A percentile compares a stretch with the other conserved stretches of the same genome.
Conservation (phyloP, 2,888 invertebrate genomes). For the Dolichopus griseipennis region DNA sequence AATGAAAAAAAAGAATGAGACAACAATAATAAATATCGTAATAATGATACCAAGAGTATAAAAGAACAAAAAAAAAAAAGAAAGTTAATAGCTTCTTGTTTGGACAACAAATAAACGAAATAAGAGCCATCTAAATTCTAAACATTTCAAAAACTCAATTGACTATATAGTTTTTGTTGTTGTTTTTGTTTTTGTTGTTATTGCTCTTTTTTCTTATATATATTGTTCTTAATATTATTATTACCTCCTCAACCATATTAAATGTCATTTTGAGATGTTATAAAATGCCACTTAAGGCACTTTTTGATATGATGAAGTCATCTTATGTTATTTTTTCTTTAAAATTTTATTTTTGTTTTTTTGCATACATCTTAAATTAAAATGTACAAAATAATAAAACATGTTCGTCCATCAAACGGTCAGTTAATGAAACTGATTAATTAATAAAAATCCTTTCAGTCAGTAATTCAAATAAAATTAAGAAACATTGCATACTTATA, state of each 20-base stretch:
- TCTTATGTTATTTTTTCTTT: no score
- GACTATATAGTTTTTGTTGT: background rate
- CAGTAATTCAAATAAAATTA: no score
- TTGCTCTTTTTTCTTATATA: background rate
- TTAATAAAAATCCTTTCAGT: no score
- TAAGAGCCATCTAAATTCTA: background rate
- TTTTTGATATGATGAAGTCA: no score
- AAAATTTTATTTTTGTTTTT: no score
- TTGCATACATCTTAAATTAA: no score
- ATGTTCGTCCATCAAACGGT: no score
- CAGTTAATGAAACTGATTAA: no score
- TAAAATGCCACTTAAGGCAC: background rate
- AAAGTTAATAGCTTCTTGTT: background rate
- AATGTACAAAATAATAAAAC: no score
- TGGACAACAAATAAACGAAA: background rate
- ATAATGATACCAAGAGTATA: background rate
- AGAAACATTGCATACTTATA: no score
- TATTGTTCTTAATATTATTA: background rate
- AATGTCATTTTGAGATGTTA: background rate
- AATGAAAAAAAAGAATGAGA: background rate
- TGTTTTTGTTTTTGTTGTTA: background rate
- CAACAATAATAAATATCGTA: background rate
- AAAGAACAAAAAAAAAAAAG: background rate
- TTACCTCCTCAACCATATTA: constrained; percentile 4
- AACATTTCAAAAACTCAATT: background rate